Percentiles rank a stretch among this genome's conserved stretches.
These are phyloP conservation scores for Bombus turneri DNA, from an alignment of 1,140 invertebrate species.

Conservation along the genomic window DNA sequence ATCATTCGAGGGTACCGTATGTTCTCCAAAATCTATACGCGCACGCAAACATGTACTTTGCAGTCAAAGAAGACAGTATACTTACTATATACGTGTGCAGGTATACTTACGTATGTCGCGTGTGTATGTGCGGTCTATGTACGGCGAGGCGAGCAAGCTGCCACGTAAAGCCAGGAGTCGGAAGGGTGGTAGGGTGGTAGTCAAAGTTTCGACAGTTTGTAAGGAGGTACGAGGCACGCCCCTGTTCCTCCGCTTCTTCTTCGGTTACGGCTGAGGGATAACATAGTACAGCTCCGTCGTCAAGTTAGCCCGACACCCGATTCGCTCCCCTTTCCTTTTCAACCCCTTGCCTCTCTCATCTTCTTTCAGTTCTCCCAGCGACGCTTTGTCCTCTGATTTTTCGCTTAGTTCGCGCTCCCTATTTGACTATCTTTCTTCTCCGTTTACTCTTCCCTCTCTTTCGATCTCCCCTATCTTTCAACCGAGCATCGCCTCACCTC, in stretches of 20 bases:
- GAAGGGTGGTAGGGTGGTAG: constrained; percentile 38
- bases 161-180: constrained; percentile 41
- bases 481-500: not conserved
- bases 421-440: not conserved
- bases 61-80: not conserved
- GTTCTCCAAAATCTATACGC: not conserved
- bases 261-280: constrained; percentile 74
- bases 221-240: constrained; percentile 66
- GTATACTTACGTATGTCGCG: not conserved
- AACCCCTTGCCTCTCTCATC: not conserved
- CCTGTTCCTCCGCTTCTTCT: constrained; percentile 64
- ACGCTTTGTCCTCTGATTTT: not conserved
- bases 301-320: constrained; percentile 60
- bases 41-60: not conserved
- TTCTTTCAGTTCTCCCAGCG: not conserved
- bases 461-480: not conserved
- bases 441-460: not conserved
- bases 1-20: not conserved
- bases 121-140: not conserved
- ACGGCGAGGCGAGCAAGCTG: constrained; percentile 44
- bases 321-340: not conserved
- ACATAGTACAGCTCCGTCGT: constrained; percentile 70
- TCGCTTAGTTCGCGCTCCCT: constrained; percentile 1
- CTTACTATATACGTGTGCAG: not conserved
- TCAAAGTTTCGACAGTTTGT: constrained; percentile 73